Evolutionary conservation across 1,140 invertebrate genomes (phyloP).

Genomic region (Pristionchus pacificus): DNA sequence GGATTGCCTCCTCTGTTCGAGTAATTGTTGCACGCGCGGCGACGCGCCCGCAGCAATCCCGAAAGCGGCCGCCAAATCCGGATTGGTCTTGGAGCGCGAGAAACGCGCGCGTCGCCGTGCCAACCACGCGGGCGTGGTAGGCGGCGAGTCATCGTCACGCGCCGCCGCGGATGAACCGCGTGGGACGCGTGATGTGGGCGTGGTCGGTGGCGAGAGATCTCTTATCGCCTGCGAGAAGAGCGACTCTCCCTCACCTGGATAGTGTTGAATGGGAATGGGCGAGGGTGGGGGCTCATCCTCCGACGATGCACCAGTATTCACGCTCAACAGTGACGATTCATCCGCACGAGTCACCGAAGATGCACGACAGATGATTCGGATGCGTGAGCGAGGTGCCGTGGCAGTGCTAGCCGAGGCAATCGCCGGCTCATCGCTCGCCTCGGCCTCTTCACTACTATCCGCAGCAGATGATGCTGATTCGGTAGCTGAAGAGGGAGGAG

Average conservation of each 20-base stretch:
- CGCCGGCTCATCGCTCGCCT: conserved; percentile 20
- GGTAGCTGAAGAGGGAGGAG: background rate
- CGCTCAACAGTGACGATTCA: conserved; percentile 8
- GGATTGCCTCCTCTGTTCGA: conserved; percentile 27
- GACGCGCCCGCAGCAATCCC: conserved; percentile 14
- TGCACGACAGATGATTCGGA: conserved; percentile 24
- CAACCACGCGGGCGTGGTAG: conserved; percentile 38
- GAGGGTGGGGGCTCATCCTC: background rate
- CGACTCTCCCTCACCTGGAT: conserved; percentile 24
- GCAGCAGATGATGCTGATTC: conserved; percentile 5
- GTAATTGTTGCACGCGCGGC: conserved; percentile 37
- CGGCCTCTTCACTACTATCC: conserved; percentile 22
- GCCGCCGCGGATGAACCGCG: background rate
- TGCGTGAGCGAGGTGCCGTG: conserved; percentile 10
- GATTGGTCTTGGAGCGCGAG: conserved; percentile 45
- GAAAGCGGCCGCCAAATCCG: conserved; percentile 32
- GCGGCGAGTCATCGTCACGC: conserved; percentile 13
- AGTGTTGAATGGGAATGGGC: conserved; percentile 1
- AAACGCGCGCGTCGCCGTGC: conserved; percentile 38
- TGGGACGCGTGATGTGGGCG: background rate
- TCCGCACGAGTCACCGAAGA: conserved; percentile 19
- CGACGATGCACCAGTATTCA: background rate
- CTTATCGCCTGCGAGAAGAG: background rate
- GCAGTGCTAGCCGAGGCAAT: background rate
- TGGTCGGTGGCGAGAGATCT: conserved; percentile 1